A percentile compares a stretch with the other conserved stretches of the same genome.
Conservation (phyloP, 2,113 vertebrate species). For the cattle (Bos taurus) region ARS-UCD2.0 NC_037330.1:71221001-71221500, state of each 20-base stretch:
- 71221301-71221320: not conserved
- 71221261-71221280: not conserved
- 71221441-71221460: not conserved
- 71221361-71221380: not conserved
- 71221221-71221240: not conserved
- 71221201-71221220: not conserved
- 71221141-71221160: not conserved
- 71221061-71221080: not conserved
- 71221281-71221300: not conserved
- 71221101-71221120: not conserved
- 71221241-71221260: not conserved
- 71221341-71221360: not conserved
- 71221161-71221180: not conserved
- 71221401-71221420: not conserved
- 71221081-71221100: not conserved
- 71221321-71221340: not conserved
- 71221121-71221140: not conserved
- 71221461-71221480: not conserved
- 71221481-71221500: not conserved
- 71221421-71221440: not conserved
- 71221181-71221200: not conserved
- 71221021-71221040: not conserved
- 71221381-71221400: not conserved
- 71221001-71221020: not conserved
- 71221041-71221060: not conserved